Conservation (phyloP, 2,888 invertebrate genomes). For the Campoplex nolae region DNA sequence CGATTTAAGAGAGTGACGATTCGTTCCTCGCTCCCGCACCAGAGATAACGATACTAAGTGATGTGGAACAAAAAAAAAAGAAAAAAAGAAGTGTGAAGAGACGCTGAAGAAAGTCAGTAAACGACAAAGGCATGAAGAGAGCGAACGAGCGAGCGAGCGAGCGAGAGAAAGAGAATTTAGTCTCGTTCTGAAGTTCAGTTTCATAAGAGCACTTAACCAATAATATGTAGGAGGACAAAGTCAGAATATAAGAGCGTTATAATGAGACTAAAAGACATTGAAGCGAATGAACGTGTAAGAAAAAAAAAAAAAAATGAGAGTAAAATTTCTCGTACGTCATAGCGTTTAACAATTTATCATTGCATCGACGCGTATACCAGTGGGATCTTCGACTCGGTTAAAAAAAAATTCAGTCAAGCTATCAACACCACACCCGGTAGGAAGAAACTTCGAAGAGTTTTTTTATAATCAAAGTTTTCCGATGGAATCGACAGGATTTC, state of each 20-base stretch:
- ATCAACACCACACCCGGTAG: slow-evolving; percentile 77
- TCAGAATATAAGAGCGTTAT: slow-evolving; percentile 71
- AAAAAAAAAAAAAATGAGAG: slow-evolving; percentile 67
- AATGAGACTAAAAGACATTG: slow-evolving; percentile 61
- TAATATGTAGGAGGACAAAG: slow-evolving; percentile 66
- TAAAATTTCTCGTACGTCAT: slow-evolving; percentile 68
- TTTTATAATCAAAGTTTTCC: background rate
- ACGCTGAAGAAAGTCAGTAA: slow-evolving; percentile 46
- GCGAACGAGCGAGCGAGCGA: slow-evolving; percentile 52
- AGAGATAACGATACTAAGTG: slow-evolving; percentile 67
- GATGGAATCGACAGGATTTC: background rate
- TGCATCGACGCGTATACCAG: slow-evolving; percentile 79
- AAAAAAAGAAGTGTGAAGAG: slow-evolving; percentile 5
- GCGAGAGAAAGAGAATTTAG: slow-evolving; percentile 57
- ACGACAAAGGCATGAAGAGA: slow-evolving; percentile 54
- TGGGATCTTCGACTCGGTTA: slow-evolving; percentile 73
- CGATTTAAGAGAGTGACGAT: slow-evolving; percentile 77
- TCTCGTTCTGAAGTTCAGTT: slow-evolving; percentile 62
- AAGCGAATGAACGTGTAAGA: slow-evolving; percentile 51
- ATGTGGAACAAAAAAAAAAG: slow-evolving; percentile 38
- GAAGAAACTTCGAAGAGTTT: slow-evolving; percentile 80
- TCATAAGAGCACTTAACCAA: slow-evolving; percentile 67
- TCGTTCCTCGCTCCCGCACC: slow-evolving; percentile 42
- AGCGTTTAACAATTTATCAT: slow-evolving; percentile 81
- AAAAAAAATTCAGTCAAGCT: slow-evolving; percentile 15